phyloP scores from a whole-genome alignment of 2,888 invertebrate genomes.

The Parochlus steinenii region DNA sequence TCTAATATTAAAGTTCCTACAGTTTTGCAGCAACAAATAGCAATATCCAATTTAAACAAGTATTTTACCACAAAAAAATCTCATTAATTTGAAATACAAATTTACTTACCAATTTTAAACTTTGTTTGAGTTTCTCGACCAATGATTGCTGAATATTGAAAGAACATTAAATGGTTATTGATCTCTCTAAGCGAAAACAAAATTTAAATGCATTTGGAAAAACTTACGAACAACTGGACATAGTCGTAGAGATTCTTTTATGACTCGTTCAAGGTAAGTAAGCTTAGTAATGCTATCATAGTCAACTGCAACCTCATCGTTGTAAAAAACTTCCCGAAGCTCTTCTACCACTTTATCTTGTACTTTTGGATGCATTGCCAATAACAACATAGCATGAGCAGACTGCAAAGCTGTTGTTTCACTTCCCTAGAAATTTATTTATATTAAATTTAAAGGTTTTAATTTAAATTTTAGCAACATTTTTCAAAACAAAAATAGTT shows the following conservation, averaged over 20 bases:
- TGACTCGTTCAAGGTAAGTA: slow-evolving; percentile 8
- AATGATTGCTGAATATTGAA: slow-evolving; percentile 3
- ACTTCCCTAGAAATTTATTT: no score
- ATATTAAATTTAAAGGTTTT: no score
- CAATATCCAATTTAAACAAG: no score
- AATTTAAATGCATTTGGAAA: slow-evolving; percentile 3
- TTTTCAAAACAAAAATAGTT: no score
- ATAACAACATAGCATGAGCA: slow-evolving; percentile 9
- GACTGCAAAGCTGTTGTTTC: slow-evolving; percentile 11
- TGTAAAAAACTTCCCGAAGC: slow-evolving; percentile 6
- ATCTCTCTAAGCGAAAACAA: neutral
- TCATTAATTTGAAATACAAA: neutral
- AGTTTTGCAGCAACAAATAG: no score
- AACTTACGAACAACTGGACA: slow-evolving; percentile 12
- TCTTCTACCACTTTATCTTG: slow-evolving; percentile 4
- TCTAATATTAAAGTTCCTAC: no score
- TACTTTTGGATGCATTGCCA: slow-evolving; percentile 9
- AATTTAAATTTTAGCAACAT: no score
- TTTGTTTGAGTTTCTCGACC: slow-evolving; percentile 10
- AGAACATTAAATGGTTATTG: neutral
- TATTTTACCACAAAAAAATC: no score
- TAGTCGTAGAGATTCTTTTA: slow-evolving; percentile 9
- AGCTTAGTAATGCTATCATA: slow-evolving; percentile 7
- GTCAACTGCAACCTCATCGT: slow-evolving; percentile 5
- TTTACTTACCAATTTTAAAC: slow-evolving; percentile 6